Evolutionary conservation across 2,113 vertebrate genomes (phyloP).

Genomic region (Cyanoderma ruficeps): DNA sequence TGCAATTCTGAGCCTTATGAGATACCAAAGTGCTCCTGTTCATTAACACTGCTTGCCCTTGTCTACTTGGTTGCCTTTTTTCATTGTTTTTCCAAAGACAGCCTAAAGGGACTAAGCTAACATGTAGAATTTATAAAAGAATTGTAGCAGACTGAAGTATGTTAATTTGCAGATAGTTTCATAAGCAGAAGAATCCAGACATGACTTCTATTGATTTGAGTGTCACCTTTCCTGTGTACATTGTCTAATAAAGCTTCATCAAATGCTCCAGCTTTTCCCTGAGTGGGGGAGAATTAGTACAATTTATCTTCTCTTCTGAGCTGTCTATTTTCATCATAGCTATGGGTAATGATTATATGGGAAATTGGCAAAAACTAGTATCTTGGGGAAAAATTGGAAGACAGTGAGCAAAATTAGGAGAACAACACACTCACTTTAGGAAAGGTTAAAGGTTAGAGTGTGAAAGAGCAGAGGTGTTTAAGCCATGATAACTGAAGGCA

Average conservation of each 20-base stretch:
- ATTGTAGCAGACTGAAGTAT: neutral
- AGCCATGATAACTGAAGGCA: neutral
- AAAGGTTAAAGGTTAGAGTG: neutral
- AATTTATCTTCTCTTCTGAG: neutral
- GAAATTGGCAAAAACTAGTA: neutral
- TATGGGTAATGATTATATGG: neutral
- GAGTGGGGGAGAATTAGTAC: neutral
- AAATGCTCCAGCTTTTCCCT: neutral
- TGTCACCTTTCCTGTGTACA: neutral
- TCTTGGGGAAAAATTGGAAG: neutral
- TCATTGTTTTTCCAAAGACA: neutral
- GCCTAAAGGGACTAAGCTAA: neutral
- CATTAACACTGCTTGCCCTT: neutral
- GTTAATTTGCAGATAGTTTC: conserved; percentile 2
- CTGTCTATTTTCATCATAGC: neutral
- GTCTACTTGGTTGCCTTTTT: neutral
- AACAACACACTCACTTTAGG: neutral
- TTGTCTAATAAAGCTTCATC: neutral
- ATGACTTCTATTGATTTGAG: neutral
- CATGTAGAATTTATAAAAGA: neutral
- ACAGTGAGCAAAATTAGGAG: neutral
- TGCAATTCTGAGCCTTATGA: neutral
- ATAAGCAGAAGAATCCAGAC: neutral
- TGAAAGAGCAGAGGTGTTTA: neutral
- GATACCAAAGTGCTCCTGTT: neutral